phyloP scores from a whole-genome alignment of 1,140 invertebrate genomes.

The Euwallacea fornicatus region DNA sequence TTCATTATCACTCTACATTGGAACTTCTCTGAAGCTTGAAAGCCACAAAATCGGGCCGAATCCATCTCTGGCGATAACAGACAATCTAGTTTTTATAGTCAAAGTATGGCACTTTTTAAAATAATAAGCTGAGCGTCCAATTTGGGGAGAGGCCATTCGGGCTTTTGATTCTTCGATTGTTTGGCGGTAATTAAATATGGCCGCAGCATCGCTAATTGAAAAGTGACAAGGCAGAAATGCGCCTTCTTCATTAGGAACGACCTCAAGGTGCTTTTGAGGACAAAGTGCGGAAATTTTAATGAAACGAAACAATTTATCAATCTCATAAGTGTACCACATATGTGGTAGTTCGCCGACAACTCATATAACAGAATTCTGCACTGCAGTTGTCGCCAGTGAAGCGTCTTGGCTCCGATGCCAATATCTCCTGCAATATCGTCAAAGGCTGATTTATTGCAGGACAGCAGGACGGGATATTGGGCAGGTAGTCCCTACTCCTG shows the following conservation, averaged over 20 bases:
- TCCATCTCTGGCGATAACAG: background rate
- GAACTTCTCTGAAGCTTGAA: background rate
- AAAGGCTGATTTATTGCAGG: conserved; percentile 22
- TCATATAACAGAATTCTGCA: conserved; percentile 31
- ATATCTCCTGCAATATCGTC: conserved; percentile 29
- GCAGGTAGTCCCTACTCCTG: background rate
- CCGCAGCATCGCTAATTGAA: conserved; percentile 23
- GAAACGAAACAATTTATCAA: conserved; percentile 29
- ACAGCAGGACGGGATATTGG: background rate
- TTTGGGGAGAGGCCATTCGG: conserved; percentile 25
- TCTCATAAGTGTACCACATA: conserved; percentile 15
- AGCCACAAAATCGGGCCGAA: background rate
- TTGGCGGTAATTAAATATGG: conserved; percentile 23
- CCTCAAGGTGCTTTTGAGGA: background rate
- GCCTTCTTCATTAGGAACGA: conserved; percentile 2
- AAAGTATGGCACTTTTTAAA: conserved; percentile 13
- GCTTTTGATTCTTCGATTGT: conserved; percentile 27
- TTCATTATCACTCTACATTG: no score
- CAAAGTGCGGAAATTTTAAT: conserved; percentile 12
- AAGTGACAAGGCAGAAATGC: conserved; percentile 24
- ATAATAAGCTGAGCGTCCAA: conserved; percentile 22
- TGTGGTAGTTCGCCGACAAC: conserved; percentile 26
- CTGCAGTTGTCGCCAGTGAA: conserved; percentile 27
- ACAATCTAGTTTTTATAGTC: conserved; percentile 25
- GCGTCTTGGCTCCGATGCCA: conserved; percentile 28